Evolutionary conservation across 2,888 invertebrate genomes (phyloP).

Genomic region (Polylopha cassiicola): DNA sequence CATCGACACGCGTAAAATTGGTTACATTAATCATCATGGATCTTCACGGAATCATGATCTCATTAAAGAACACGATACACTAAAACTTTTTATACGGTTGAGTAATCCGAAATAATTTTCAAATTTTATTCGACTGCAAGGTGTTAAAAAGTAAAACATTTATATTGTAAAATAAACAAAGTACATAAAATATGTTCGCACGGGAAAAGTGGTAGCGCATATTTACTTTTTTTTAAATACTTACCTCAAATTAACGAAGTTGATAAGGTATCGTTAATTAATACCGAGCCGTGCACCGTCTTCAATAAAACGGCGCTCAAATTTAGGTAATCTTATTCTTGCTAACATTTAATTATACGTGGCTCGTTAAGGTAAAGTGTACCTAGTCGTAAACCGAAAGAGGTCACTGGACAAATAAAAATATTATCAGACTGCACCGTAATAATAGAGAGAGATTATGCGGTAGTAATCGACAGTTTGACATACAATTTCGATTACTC

Average conservation of each 20-base stretch:
- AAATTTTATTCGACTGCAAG: too few species aligned
- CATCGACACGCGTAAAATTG: conserved; percentile 51
- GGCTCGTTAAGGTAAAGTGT: conserved; percentile 20
- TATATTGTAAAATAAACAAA: conserved; percentile 17
- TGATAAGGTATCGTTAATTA: conserved; percentile 31
- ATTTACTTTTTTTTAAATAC: conserved; percentile 20
- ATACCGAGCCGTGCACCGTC: conserved; percentile 10
- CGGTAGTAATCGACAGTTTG: conserved; percentile 15
- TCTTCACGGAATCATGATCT: conserved; percentile 34
- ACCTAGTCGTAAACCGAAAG: conserved; percentile 19
- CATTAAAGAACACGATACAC: conserved; percentile 12
- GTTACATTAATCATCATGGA: conserved; percentile 50
- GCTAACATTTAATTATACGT: conserved; percentile 10
- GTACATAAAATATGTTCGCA: conserved; percentile 24
- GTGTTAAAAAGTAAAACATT: too few species aligned
- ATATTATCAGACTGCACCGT: conserved; percentile 3
- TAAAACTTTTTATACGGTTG: conserved; percentile 5
- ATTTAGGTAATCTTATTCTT: conserved; percentile 16
- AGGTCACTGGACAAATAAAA: conserved; percentile 18
- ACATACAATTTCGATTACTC: conserved; percentile 19
- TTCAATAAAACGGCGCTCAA: conserved; percentile 6
- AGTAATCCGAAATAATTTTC: conserved; percentile 1
- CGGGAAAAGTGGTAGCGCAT: conserved; percentile 23
- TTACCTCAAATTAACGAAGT: conserved; percentile 24
- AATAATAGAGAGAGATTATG: conserved; percentile 6